Evolutionary conservation across 1,140 invertebrate genomes (phyloP).

Genomic region (Phenacoccus solenopsis): DNA sequence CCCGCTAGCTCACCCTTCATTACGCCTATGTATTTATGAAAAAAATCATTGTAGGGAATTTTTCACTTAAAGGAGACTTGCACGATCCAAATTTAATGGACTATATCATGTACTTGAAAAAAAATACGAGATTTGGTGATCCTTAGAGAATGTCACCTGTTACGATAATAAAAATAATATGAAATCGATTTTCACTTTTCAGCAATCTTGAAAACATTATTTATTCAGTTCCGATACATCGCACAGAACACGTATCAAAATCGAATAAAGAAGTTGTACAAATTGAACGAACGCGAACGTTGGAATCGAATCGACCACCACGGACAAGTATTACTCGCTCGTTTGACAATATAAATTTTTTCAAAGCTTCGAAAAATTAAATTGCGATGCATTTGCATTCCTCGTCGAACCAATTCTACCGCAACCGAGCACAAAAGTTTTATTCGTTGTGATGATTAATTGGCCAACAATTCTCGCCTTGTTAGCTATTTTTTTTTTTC

Average conservation of each 20-base stretch:
- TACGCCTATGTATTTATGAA: too few relatives aligned
- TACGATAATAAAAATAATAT: too few relatives aligned
- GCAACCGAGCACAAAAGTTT: not conserved
- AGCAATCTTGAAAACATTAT: too few relatives aligned
- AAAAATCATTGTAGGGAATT: too few relatives aligned
- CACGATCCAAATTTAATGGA: too few relatives aligned
- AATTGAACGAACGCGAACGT: not conserved
- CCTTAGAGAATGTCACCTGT: too few relatives aligned
- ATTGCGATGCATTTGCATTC: not conserved
- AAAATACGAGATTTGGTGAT: too few relatives aligned
- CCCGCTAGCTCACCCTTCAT: too few relatives aligned
- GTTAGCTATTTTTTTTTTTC: not conserved
- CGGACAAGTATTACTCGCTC: not conserved
- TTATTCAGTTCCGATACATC: too few relatives aligned
- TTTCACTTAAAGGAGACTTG: too few relatives aligned
- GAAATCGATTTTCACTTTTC: too few relatives aligned
- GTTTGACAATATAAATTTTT: not conserved
- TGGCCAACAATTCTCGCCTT: not conserved
- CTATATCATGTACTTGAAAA: too few relatives aligned
- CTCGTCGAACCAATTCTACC: not conserved
- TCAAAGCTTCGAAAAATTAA: not conserved
- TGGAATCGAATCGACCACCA: not conserved
- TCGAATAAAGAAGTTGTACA: not conserved
- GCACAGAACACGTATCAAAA: not conserved
- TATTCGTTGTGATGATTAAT: not conserved